phyloP scores from a whole-genome alignment of 2,113 vertebrate genomes.

The Muntiacus muntjak region DNA sequence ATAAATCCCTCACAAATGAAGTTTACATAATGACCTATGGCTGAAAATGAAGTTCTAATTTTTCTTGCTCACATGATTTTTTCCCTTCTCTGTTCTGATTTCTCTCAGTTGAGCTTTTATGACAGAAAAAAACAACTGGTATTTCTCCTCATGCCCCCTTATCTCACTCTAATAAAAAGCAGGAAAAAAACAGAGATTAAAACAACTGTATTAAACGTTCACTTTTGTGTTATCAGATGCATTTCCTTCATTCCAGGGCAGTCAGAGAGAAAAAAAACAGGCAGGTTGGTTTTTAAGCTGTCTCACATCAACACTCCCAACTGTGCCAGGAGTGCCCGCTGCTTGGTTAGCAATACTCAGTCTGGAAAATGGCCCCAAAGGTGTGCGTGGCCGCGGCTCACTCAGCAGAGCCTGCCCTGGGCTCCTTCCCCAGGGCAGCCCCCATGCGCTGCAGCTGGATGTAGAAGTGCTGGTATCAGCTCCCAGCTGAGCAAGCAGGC shows the following conservation, averaged over 20 bases:
- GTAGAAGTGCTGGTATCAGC: slow-evolving; percentile 1
- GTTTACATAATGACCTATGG: background rate
- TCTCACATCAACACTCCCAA: background rate
- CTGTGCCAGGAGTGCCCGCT: slow-evolving; percentile 25
- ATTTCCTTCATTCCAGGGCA: slow-evolving; percentile 9
- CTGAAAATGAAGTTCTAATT: slow-evolving; percentile 39
- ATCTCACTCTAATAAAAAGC: slow-evolving; percentile 9
- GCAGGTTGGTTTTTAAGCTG: background rate
- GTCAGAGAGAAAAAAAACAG: background rate
- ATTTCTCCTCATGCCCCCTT: slow-evolving; percentile 28
- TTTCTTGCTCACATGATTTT: slow-evolving; percentile 53
- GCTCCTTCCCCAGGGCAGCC: background rate
- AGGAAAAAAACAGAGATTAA: slow-evolving; percentile 23
- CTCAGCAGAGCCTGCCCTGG: background rate
- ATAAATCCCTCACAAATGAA: slow-evolving; percentile 34
- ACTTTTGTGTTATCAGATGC: slow-evolving; percentile 29
- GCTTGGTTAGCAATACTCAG: background rate
- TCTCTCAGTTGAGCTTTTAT: slow-evolving; percentile 26
- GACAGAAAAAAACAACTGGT: background rate
- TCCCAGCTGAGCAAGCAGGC: background rate
- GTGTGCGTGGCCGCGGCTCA: background rate
- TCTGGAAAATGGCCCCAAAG: background rate
- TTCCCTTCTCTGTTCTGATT: slow-evolving; percentile 1
- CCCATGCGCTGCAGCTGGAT: background rate
- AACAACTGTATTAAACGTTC: slow-evolving; percentile 47